Evolutionary conservation across 2,797 vertebrate species (phyloP), one percentile per base, ranked within the genome.

Genomic region (Phaenicophaeus curvirostris): DNA sequence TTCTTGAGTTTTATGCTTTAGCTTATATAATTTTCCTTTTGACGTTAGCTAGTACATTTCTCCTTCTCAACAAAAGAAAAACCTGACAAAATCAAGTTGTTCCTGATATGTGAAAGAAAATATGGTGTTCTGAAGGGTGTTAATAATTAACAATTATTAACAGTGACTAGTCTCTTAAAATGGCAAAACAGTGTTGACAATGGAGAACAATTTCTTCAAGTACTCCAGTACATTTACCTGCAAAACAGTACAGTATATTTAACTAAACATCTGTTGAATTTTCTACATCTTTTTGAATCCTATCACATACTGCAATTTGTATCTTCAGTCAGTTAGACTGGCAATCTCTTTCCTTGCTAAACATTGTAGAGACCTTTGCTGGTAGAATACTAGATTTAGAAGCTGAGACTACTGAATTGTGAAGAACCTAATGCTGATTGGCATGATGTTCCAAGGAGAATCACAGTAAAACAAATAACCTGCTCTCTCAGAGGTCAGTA

Each of bases 11-110:
- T 93, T 93, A 92, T 71, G 50, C 90, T 90, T 67, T 66, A 81
- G 14, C 21, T 95, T 88, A 46, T 85, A 24, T 84, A 55, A 90
- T 77, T 91, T 95, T 88, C 74, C 94, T 95, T 95, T 76, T 93
- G 24, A 95, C 57, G 35, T 77, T 84, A 94, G 35, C 41, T 30
- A 59, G 65, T 15, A 65, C 17, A 31, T 87, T 91, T 69, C 66
- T 24, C 24, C 53, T 87, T 80, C 50, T 73, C 82, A 89, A 77
- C 54, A 95, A 93, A 92, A 81, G 41, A 66, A 92, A 82, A 65
- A 75, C 11, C 35, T 76, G 78, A 89, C 30, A 94, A 93, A 88
- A 93, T 33, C 78, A 93, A 95, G 63, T 94, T 62, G 73, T 76
- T 97, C 85, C 41, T 87, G 15, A 55, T 85, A 93, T 2, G 5